A percentile compares a stretch with the other conserved stretches of the same genome.
phyloP scores from a whole-genome alignment of 2,113 vertebrate genomes.

The Brachyistius frenatus region DNA sequence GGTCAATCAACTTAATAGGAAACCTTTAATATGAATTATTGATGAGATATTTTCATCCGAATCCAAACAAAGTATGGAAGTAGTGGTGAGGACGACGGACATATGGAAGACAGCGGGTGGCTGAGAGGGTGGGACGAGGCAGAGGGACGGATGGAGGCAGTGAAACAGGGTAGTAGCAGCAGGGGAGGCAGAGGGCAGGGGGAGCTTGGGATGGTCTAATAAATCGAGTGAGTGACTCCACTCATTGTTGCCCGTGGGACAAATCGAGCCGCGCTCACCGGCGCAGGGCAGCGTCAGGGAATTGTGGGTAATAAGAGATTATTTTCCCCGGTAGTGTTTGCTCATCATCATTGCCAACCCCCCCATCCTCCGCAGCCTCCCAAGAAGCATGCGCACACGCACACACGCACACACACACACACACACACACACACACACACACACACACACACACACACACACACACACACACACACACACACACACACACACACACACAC shows the following conservation, averaged over 20 bases:
- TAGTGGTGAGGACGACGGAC: slow-evolving; percentile 30
- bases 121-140: slow-evolving; percentile 28
- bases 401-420: slow-evolving; percentile 8
- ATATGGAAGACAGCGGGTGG: slow-evolving; percentile 71
- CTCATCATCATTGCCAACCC: slow-evolving; percentile 70
- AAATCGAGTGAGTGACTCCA: slow-evolving; percentile 85
- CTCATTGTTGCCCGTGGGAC: slow-evolving; percentile 82
- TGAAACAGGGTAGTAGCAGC: slow-evolving; percentile 48
- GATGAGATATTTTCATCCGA: not conserved
- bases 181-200: slow-evolving; percentile 57
- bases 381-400: slow-evolving; percentile 27
- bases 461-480: slow-evolving; percentile 13
- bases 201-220: slow-evolving; percentile 75
- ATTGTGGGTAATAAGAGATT: slow-evolving; percentile 85
- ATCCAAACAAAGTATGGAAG: not conserved
- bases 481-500: slow-evolving; percentile 17
- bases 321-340: slow-evolving; percentile 80
- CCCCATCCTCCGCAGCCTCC: slow-evolving; percentile 38
- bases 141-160: slow-evolving; percentile 32
- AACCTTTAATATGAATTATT: not conserved
- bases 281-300: slow-evolving; percentile 70
- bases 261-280: slow-evolving; percentile 67
- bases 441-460: slow-evolving; percentile 13
- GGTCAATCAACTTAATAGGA: not conserved
- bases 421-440: slow-evolving; percentile 14